Evolutionary conservation across 2,113 vertebrate genomes (phyloP), one percentile per base, ranked within the genome.

Genomic region (Channa maculata): DNA sequence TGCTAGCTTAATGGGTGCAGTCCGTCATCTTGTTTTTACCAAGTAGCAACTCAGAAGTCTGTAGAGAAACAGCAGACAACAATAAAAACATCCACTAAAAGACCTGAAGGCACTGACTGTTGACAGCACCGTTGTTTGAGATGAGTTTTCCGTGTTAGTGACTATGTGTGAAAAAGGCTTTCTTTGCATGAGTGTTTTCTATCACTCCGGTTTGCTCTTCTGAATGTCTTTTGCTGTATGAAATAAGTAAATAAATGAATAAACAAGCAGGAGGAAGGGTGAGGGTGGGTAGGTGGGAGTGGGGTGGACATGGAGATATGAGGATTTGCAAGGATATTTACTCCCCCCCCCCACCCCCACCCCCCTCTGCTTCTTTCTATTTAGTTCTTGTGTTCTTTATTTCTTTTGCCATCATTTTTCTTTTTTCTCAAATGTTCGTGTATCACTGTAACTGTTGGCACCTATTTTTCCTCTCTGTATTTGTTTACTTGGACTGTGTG

Each of bases 91-190:
- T 79, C 79, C 54, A 62, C 62, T 87, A 92, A 90, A 75, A 90
- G 91, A 89, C 90, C 91, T 83, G 88, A 93, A 96, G 96, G 96
- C 96, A 85, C 84, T 93, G 97, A 97, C 97, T 96, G 97, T 97
- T 98, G 95, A 88, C 91, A 91, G 82, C 71, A 85, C 81, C 87
- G 79, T 80, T 76, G 75, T 88, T 72, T 80, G 69, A 85, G 58
- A 84, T 80, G 75, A 88, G 81, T 86, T 86, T 85, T 80, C 80
- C 64, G 89, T 91, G 87, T 78, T 91, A 80, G 80, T 93, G 92
- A 91, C 86, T 92, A 88, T 89, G 72, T 86, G 86, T 91, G 82
- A 90, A 91, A 89, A 86, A 80, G 85, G 67, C 85, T 93, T 92
- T 86, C 90, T 92, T 94, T 95, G 96, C 97, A 97, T 96, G 96